phyloP scores from a whole-genome alignment of 2,113 vertebrate species.

The Rattus norvegicus region DNA sequence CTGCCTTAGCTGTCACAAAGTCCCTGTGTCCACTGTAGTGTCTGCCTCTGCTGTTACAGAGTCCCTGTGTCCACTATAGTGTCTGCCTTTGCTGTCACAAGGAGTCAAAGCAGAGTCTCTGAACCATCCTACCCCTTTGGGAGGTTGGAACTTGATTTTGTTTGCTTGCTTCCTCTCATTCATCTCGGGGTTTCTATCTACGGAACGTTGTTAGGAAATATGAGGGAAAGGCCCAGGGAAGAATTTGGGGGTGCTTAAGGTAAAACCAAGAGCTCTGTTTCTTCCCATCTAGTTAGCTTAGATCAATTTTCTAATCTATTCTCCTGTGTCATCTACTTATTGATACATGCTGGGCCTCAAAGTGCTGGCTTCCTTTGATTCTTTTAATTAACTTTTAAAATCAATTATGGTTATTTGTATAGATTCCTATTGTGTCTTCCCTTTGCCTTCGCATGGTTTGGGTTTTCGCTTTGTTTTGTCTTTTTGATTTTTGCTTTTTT shows the following conservation, averaged over 20 bases:
- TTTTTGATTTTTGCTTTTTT: slow-evolving; percentile 57
- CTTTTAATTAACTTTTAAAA: slow-evolving; percentile 80
- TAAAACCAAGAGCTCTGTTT: neutral
- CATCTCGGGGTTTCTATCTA: neutral
- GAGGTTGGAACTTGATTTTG: neutral
- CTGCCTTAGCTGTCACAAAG: neutral
- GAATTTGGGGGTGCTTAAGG: neutral
- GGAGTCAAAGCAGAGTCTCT: neutral
- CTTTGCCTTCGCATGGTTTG: slow-evolving; percentile 69
- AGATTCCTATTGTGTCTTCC: slow-evolving; percentile 69
- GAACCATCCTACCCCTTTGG: neutral
- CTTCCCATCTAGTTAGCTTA: slow-evolving; percentile 17
- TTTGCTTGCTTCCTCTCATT: neutral
- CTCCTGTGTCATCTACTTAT: slow-evolving; percentile 53
- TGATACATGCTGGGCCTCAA: slow-evolving; percentile 45
- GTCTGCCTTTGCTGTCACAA: neutral
- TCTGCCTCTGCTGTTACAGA: neutral
- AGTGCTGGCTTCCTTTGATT: slow-evolving; percentile 50
- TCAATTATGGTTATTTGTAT: slow-evolving; percentile 76
- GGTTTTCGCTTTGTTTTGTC: slow-evolving; percentile 58
- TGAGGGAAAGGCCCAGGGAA: slow-evolving; percentile 5
- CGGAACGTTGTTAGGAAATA: neutral
- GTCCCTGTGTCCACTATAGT: neutral
- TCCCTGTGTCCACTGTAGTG: neutral
- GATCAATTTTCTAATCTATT: slow-evolving; percentile 60